A percentile compares a stretch with the other conserved stretches of the same genome.
Conservation (phyloP, 2,113 vertebrate genomes). For the Catharus fuscescens region DNA sequence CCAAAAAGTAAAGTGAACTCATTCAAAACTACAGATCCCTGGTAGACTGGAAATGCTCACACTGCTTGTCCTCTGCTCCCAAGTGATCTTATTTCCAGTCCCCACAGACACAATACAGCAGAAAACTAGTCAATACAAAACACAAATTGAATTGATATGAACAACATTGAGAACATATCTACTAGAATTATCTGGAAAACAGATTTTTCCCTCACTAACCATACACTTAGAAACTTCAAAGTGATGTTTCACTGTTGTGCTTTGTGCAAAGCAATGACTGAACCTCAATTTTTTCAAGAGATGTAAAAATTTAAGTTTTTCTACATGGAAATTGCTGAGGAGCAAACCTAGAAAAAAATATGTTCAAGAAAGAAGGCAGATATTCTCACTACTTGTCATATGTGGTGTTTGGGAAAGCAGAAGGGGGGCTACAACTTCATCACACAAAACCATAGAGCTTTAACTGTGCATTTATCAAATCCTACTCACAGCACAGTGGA, state of each 20-base stretch:
- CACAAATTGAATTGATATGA: accelerated
- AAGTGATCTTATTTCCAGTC: not conserved
- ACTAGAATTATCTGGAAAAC: not conserved
- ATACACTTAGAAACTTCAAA: not conserved
- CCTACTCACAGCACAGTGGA: accelerated
- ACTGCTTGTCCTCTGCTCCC: not conserved
- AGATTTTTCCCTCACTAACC: not conserved
- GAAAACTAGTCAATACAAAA: not conserved
- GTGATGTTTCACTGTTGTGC: not conserved
- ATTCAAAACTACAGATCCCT: not conserved
- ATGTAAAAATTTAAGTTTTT: not conserved
- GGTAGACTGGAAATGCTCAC: not conserved
- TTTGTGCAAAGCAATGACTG: not conserved
- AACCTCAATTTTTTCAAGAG: not conserved
- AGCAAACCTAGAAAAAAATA: not conserved
- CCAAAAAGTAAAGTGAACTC: not conserved
- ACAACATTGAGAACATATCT: not conserved
- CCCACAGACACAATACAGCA: not conserved
- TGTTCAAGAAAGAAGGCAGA: not conserved
- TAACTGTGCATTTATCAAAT: not conserved
- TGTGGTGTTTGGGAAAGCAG: not conserved
- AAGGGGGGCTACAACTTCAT: not conserved
- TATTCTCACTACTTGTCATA: not conserved
- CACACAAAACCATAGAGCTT: not conserved
- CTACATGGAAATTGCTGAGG: not conserved